Base-by-base conservation (phyloP, 2,888 invertebrate genomes). In the Monochamus alternatus region DNA sequence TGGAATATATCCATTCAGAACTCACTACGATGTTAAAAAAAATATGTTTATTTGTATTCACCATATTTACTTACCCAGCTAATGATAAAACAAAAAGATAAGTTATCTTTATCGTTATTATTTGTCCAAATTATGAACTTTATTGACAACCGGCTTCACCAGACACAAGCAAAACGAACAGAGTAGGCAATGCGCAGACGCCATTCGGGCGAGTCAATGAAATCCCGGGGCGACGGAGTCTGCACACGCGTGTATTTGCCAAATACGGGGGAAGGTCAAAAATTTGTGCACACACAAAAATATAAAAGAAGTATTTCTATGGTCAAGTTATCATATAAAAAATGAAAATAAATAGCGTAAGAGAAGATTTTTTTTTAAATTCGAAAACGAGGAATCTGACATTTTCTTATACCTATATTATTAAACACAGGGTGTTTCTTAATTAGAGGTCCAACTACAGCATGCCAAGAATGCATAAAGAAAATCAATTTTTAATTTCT, bases 101-200 rank as follows among this genome's bases (percentile, higher is more conserved):
- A 7, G n/a, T n/a, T 55, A 55, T 14, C 22, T 43, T 38, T 12
- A 14, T 31, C 5, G 31, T 5, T 30, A 44, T 51, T 65, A 44
- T 47, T 63, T 63, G 38, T 10, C n/a, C 5, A 14, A 44, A 65
- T 47, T 44, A 22, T 12, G 12, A 69, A 79, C 76, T 74, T 77
- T 79, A 75, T 79, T 79, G 81, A 81, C 74, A 78, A 77, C 81
- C 81, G 81, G 81, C 81, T 73, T 79, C 73, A 71, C 74, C 74
- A 79, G 76, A 65, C 51, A 78, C 75, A 70, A 72, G 66, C 67
- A 77, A 70, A 63, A 14, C 47, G 14, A 38, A 3, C 14, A n/a
- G 51, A 71, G 64, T 43, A 51, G 7, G 52, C 72, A 63, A 2
- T 71, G 68, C 78, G 76, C 78, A 75, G 52, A 64, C 74, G 77